These are phyloP conservation scores for Strix occidentalis DNA, from an alignment of 2,797 vertebrate species.

Conservation along the genomic window DNA sequence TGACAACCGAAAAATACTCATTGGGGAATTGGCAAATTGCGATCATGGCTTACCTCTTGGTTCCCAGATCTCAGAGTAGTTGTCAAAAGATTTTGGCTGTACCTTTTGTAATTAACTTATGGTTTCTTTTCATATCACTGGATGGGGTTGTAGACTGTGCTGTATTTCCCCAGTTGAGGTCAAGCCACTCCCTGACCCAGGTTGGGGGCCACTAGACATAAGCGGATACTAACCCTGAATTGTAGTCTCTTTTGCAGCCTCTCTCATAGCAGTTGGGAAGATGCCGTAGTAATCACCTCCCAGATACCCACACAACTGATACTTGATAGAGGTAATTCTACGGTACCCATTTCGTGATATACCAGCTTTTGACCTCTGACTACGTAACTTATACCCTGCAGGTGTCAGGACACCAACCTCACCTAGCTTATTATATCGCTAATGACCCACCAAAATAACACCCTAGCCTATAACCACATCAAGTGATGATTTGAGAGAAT, in stretches of 20 bases:
- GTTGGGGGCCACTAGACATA: no score
- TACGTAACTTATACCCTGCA: background rate
- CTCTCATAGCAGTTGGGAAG: background rate
- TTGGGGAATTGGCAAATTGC: no score
- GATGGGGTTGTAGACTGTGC: background rate
- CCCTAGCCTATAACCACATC: background rate
- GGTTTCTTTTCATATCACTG: background rate
- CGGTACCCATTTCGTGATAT: background rate
- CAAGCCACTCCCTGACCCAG: background rate
- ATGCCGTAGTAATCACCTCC: background rate
- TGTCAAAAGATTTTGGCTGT: no score
- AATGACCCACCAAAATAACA: fast-evolving
- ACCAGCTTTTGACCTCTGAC: background rate
- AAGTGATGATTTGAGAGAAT: background rate
- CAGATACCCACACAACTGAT: background rate
- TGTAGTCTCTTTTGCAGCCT: background rate
- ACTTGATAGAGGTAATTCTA: background rate
- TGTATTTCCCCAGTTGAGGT: background rate
- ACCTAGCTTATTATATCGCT: background rate
- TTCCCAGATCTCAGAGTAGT: no score
- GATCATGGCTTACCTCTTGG: no score
- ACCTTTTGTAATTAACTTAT: no score
- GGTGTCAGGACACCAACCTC: background rate
- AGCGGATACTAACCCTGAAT: background rate
- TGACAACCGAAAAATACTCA: no score